Conservation (phyloP, 2,797 vertebrate genomes). For the Pseudomugil tenellus region DNA sequence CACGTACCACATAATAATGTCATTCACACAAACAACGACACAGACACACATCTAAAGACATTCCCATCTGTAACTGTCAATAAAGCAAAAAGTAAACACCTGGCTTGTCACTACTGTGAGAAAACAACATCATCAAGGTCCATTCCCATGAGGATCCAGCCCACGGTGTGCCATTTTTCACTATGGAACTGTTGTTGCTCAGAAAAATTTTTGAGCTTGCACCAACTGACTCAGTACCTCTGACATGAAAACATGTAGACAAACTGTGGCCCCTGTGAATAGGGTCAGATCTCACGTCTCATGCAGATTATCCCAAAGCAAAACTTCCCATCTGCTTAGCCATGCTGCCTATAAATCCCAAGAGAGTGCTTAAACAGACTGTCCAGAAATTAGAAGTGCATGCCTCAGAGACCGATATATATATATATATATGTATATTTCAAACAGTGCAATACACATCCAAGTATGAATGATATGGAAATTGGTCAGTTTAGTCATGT, state of each 20-base stretch:
- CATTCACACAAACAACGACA: too few relatives aligned
- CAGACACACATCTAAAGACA: too few relatives aligned
- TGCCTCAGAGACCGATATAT: too few relatives aligned
- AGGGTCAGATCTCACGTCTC: constrained; percentile 68
- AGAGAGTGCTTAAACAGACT: constrained; percentile 75
- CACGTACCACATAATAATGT: too few relatives aligned
- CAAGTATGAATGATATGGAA: neutral
- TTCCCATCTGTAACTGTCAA: too few relatives aligned
- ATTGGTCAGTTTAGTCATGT: neutral
- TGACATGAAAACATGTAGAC: constrained; percentile 61
- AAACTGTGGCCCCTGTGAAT: constrained; percentile 63
- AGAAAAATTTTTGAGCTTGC: constrained; percentile 30
- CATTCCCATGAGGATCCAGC: too few relatives aligned
- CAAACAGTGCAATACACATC: neutral
- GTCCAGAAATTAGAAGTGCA: constrained; percentile 67
- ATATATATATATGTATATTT: too few relatives aligned
- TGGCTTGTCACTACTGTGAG: too few relatives aligned
- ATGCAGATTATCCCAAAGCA: constrained; percentile 61
- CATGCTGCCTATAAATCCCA: constrained; percentile 50
- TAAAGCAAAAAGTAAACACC: too few relatives aligned
- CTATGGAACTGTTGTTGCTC: neutral
- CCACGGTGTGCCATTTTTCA: neutral
- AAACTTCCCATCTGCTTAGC: constrained; percentile 68
- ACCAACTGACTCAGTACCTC: constrained; percentile 23
- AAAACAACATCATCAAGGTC: too few relatives aligned